Evolutionary conservation across 2,113 vertebrate species (phyloP), one percentile per base, ranked within the genome.

Genomic region (Morone saxatilis): DNA sequence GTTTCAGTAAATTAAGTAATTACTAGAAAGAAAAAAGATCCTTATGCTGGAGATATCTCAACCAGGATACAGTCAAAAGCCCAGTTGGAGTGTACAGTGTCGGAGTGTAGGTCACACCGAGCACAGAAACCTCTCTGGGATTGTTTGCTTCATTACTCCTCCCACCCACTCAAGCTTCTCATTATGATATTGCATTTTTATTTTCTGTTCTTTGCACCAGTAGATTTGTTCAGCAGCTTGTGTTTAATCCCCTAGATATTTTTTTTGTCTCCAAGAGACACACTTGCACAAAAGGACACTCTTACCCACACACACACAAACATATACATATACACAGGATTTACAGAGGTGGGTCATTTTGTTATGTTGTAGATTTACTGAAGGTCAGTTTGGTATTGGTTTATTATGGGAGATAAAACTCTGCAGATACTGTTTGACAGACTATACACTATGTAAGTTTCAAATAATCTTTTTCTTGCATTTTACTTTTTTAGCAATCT

Each of bases 121-220:
- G 83, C 60, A 69, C 41, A 70, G 31, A 78, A 14, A 67, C 79
- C 81, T 73, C 80, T 78, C 76, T 76, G 77, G 78, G 65, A 53
- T 75, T 56, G 53, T 71, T 79, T 69, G 53, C 56, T 45, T 80
- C 66, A 71, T 87, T 80, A 78, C 79, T 80, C 56, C 71, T 77
- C 76, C 86, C 69, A 76, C 84, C 53, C 87, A 90, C 79, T 87
- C 80, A 76, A 67, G 79, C 78, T 53, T 74, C 80, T 83, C 89
- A 87, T 92, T 92, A 78, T 76, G 69, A 84, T 77, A 57, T 79
- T 86, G 67, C 71, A 76, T 87, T 86, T 88, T 70, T 85, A 81
- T 76, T 70, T 85, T 70, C 51, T 81, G 47, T 79, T 69, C 83
- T 87, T 80, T 90, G 50, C 72, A 82, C 71, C 50, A 56, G 62